These are phyloP conservation scores for Salticus scenicus DNA, from an alignment of 2,888 invertebrate species.

Conservation along the genomic window DNA sequence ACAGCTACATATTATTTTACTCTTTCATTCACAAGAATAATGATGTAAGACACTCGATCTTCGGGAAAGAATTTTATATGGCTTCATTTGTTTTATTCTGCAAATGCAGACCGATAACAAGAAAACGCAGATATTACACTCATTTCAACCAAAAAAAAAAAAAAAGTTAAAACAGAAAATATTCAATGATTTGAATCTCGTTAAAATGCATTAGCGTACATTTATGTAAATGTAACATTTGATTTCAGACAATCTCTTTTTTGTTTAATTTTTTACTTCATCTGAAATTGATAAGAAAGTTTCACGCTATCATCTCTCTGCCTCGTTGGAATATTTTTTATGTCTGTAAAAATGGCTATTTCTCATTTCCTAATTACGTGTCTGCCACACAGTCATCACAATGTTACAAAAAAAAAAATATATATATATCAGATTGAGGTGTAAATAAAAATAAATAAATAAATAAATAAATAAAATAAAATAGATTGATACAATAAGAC, in stretches of 20 bases:
- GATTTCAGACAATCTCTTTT: not conserved
- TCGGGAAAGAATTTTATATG: not conserved
- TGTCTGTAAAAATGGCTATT: too few relatives aligned
- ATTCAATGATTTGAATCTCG: not conserved
- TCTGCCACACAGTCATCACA: too few relatives aligned
- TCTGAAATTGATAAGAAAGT: too few relatives aligned
- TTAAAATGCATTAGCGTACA: not conserved
- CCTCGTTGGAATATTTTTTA: too few relatives aligned
- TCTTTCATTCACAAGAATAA: conserved; percentile 11
- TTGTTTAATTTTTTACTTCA: too few relatives aligned
- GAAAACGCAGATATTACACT: not conserved
- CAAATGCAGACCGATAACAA: not conserved
- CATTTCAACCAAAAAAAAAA: not conserved
- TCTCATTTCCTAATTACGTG: too few relatives aligned
- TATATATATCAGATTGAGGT: too few relatives aligned
- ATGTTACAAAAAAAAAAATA: too few relatives aligned
- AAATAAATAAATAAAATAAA: too few relatives aligned
- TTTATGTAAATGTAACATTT: not conserved
- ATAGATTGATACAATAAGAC: too few relatives aligned
- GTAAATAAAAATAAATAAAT: too few relatives aligned
- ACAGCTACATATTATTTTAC: conserved; percentile 22
- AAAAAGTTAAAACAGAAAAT: not conserved
- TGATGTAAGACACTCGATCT: conserved; percentile 9
- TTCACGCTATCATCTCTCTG: too few relatives aligned
- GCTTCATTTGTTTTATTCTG: not conserved